Evolutionary conservation across 2,113 vertebrate species (phyloP).

Genomic region (Dasyprocta punctata): DNA sequence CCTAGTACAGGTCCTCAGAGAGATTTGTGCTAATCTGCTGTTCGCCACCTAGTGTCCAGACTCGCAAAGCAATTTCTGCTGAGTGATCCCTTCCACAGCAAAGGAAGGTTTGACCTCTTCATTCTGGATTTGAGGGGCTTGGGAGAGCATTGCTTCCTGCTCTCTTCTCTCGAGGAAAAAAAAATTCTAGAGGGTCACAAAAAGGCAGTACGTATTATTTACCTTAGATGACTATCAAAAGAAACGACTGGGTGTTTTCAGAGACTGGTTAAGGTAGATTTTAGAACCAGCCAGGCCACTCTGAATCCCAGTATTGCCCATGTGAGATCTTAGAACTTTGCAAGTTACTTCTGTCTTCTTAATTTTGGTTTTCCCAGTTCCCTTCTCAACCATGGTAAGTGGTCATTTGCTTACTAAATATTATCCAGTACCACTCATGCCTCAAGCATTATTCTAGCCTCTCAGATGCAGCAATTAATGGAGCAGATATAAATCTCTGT

Average conservation of each 20-base stretch:
- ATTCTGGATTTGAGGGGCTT: neutral
- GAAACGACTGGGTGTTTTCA: neutral
- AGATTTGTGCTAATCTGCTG: neutral
- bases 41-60: conserved; percentile 27
- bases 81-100: neutral
- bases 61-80: neutral
- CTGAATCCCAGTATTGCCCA: neutral
- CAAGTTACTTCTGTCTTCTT: neutral
- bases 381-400: neutral
- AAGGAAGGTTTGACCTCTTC: neutral
- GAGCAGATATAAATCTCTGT: neutral
- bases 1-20: neutral
- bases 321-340: neutral
- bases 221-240: neutral
- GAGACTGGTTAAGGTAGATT: neutral
- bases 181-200: neutral
- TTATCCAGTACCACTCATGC: neutral
- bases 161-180: neutral
- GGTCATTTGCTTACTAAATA: neutral
- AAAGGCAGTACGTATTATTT: neutral
- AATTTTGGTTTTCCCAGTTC: neutral
- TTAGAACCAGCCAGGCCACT: neutral
- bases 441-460: neutral
- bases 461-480: neutral
- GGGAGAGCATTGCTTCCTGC: neutral